Evolutionary conservation across 1,140 invertebrate genomes (phyloP).

Genomic region (Halesus radiatus): DNA sequence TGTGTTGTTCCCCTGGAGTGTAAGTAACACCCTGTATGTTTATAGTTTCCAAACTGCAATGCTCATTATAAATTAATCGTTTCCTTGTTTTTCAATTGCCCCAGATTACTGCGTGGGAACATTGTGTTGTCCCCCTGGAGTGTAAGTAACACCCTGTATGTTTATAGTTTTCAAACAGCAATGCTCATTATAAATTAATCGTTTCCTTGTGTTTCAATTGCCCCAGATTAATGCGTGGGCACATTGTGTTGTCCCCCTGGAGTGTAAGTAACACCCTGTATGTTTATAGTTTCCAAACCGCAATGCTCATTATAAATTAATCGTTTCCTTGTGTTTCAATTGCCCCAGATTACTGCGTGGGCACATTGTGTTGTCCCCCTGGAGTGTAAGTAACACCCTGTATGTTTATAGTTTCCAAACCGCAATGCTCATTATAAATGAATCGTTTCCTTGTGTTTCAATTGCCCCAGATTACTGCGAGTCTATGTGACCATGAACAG

Average conservation of each 20-base stretch:
- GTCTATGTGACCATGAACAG: neutral
- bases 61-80: neutral
- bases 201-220: too few relatives aligned
- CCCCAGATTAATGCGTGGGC: too few relatives aligned
- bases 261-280: too few relatives aligned
- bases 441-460: neutral
- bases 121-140: neutral
- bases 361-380: neutral
- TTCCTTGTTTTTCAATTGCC: too few relatives aligned
- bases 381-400: too few relatives aligned
- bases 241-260: neutral
- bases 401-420: neutral
- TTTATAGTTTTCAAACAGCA: neutral
- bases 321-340: slow-evolving; percentile 10
- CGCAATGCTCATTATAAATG: neutral
- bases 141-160: neutral
- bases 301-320: neutral
- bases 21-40: neutral
- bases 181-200: neutral
- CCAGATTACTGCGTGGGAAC: too few relatives aligned
- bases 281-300: neutral
- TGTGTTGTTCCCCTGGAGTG: neutral
- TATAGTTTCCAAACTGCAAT: neutral
- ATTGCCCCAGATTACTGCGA: slow-evolving; percentile 1
- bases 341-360: too few relatives aligned